Percentiles rank a stretch among this genome's conserved stretches.
Conservation (phyloP, 2,888 invertebrate species). For the Syrphus vitripennis region DNA sequence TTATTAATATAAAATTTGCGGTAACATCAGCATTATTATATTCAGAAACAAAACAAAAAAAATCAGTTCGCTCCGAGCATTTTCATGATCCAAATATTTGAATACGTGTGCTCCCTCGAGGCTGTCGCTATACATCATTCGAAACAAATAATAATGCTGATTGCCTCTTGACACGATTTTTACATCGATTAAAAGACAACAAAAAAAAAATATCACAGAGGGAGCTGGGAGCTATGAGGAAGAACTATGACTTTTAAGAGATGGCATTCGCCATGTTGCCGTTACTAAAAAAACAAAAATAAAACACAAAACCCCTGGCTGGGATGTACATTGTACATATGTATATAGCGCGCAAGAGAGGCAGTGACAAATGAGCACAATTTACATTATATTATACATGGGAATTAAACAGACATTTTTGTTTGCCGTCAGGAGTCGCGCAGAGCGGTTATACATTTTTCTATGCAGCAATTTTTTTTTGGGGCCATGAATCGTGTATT, state of each 20-base stretch:
- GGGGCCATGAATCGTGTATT: conserved; percentile 70
- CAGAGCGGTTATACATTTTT: conserved; percentile 15
- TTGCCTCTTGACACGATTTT: conserved; percentile 71
- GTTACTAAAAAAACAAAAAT: conserved; percentile 18
- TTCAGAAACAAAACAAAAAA: background rate
- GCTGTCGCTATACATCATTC: conserved; percentile 66
- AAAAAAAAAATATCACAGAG: background rate
- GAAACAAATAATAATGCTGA: conserved; percentile 54
- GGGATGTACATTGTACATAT: no score
- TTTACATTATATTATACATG: conserved; percentile 70
- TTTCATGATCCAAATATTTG: conserved; percentile 69
- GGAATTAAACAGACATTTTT: conserved; percentile 69
- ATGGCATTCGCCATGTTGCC: conserved; percentile 25
- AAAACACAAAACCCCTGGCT: background rate
- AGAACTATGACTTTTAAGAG: conserved; percentile 15
- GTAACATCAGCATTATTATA: conserved; percentile 4
- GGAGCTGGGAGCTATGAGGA: conserved; percentile 40
- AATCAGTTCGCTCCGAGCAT: conserved; percentile 38
- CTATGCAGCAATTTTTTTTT: conserved; percentile 59
- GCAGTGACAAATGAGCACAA: conserved; percentile 71
- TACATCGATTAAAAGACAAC: conserved; percentile 22
- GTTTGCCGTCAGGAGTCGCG: conserved; percentile 34
- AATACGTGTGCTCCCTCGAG: conserved; percentile 56
- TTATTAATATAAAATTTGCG: conserved; percentile 39
- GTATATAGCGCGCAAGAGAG: conserved; percentile 64